Base-by-base conservation (phyloP, 2,888 invertebrate genomes). In the Lapara coniferarum region DNA sequence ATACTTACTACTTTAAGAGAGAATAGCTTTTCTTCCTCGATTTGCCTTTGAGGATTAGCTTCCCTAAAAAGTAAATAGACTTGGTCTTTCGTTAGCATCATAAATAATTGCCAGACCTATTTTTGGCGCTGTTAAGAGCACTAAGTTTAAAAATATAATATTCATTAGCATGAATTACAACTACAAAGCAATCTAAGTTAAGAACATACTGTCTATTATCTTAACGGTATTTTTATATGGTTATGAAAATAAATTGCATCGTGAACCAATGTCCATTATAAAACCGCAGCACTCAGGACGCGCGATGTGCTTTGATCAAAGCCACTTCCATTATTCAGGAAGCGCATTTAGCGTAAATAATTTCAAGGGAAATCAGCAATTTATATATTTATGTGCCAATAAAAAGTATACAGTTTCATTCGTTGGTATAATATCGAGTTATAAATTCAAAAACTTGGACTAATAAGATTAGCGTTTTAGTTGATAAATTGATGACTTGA, bases 171-270 rank as follows among this genome's bases (percentile, higher is more conserved):
- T 10, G 10, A 55, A 19, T 10, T 13, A 51, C 51, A 51, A 51
- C 51, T 51, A 51, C 3, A 37, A 37, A 37, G 37, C 37, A 37
- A 37, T 37, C 37, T 8, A 37, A 37, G 37, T 37, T 37, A 37
- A 37, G 8, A 37, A 37, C 37, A 37, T 2, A 1, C 25, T n/a
- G 16, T 46, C n/a, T n/a, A 59, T 59, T 59, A 59, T 44, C 1
- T 10, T 59, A 59, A 59, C 10, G 16, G 46, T 59, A 2, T 46
- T 59, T 58, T 59, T 59, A 59, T 46, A 44, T 59, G 10, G 5
- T 59, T 44, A 46, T 55, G 25, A 59, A 59, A 46, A 37, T 46
- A 46, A 16, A 46, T 44, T 44, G 46, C 46, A 59, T 37, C 44
- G 16, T n/a, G n/a, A 19, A 55, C 19, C 19, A 10, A 55, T 19